phyloP scores from a whole-genome alignment of 2,797 vertebrate species.

The Chloroceryle amazona region DNA sequence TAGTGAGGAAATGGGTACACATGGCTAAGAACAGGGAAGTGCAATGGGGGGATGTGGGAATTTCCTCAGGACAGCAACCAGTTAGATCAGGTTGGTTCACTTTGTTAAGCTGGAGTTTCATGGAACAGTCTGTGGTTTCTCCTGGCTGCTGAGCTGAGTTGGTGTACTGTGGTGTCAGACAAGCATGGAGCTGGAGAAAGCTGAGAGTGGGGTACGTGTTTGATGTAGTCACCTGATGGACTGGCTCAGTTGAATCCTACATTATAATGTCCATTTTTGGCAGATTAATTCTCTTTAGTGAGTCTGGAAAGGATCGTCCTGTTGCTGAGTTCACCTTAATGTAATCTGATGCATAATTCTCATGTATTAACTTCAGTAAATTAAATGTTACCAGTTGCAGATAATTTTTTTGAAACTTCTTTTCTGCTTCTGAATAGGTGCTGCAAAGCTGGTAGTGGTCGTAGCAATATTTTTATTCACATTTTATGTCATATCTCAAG shows the following conservation, averaged over 20 bases:
- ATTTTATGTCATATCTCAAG: slow-evolving; percentile 91
- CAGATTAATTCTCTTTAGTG: background rate
- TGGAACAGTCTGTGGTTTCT: background rate
- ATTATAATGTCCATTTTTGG: background rate
- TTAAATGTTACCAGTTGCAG: background rate
- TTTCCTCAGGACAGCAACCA: background rate
- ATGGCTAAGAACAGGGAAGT: background rate
- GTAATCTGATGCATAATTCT: background rate
- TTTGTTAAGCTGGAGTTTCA: background rate
- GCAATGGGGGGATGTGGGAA: background rate
- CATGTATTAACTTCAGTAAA: background rate
- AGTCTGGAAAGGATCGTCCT: background rate
- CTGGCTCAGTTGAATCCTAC: background rate
- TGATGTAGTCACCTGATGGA: background rate
- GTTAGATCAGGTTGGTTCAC: background rate
- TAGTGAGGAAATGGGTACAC: background rate
- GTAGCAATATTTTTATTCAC: slow-evolving; percentile 87
- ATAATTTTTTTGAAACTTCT: background rate
- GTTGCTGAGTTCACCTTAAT: background rate
- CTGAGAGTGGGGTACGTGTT: background rate
- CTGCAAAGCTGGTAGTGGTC: slow-evolving; percentile 88
- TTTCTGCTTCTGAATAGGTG: slow-evolving; percentile 78
- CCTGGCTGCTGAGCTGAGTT: background rate
- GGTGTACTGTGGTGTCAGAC: background rate
- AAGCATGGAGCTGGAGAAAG: background rate